A percentile compares a stretch with the other conserved stretches of the same genome.
Evolutionary conservation across 2,797 vertebrate species (phyloP).

Genomic region (Antrozous pallidus): DNA sequence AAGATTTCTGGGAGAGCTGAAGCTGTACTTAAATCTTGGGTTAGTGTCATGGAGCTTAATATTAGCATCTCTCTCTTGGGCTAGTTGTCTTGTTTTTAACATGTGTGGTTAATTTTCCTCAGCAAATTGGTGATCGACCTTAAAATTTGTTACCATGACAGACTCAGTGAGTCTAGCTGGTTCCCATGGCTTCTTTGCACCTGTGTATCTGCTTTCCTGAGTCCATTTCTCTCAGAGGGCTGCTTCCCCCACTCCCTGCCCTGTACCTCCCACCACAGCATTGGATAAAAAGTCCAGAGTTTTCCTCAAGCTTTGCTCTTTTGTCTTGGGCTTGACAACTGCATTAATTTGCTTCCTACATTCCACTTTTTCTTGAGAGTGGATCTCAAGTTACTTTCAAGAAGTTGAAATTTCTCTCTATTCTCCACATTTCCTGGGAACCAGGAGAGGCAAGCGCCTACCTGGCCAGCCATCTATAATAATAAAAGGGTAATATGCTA

Average conservation of each 20-base stretch:
- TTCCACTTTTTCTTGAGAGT: not conserved
- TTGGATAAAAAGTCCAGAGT: not conserved
- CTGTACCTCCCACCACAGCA: not conserved
- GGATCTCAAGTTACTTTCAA: not conserved
- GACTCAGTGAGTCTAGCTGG: not conserved
- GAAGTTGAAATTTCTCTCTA: not conserved
- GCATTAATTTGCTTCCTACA: not conserved
- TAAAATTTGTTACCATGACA: not conserved
- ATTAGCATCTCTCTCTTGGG: not conserved
- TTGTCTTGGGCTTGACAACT: not conserved
- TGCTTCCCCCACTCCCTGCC: too few relatives aligned
- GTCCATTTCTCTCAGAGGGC: not conserved
- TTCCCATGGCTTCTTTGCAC: not conserved
- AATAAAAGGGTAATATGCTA: too few relatives aligned
- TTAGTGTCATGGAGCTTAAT: not conserved
- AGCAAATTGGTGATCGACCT: not conserved
- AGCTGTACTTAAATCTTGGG: not conserved
- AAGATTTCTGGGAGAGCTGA: not conserved
- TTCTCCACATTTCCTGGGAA: not conserved
- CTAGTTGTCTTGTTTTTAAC: not conserved
- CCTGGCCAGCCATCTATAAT: not conserved
- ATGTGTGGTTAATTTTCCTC: not conserved
- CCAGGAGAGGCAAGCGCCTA: accelerated
- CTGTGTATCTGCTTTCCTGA: not conserved
- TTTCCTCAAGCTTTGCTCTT: not conserved